phyloP scores from a whole-genome alignment of 2,797 vertebrate species.

The Eurystomus glaucurus region DNA sequence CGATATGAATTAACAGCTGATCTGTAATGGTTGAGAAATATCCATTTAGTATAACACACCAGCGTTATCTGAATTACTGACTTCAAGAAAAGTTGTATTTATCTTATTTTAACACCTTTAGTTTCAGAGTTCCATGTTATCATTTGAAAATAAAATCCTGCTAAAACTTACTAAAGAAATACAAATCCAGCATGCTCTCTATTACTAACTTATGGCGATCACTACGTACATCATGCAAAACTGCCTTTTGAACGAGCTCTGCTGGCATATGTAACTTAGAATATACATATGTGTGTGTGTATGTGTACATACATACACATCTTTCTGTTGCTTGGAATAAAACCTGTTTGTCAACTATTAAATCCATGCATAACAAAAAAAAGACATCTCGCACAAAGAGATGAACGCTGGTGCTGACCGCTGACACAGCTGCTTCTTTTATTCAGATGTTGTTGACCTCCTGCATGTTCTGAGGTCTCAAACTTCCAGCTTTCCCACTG shows the following conservation, averaged over 20 bases:
- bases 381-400: not conserved
- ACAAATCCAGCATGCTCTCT: not conserved
- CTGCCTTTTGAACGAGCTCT: not conserved
- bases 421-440: not conserved
- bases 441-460: not conserved
- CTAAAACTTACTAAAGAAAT: not conserved
- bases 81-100: not conserved
- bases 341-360: not conserved
- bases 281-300: not conserved
- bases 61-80: not conserved
- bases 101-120: not conserved
- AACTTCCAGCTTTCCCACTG: not conserved
- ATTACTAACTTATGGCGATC: not conserved
- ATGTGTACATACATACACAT: accelerated
- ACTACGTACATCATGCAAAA: not conserved
- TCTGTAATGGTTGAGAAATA: not conserved
- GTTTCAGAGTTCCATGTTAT: not conserved
- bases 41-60: not conserved
- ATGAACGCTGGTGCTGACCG: not conserved
- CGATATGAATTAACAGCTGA: constrained; percentile 30
- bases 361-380: not conserved
- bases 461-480: not conserved
- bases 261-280: not conserved
- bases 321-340: not conserved
- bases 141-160: not conserved